phyloP scores from a whole-genome alignment of 1,140 invertebrate genomes.

The Euura saliciscinereae region DNA sequence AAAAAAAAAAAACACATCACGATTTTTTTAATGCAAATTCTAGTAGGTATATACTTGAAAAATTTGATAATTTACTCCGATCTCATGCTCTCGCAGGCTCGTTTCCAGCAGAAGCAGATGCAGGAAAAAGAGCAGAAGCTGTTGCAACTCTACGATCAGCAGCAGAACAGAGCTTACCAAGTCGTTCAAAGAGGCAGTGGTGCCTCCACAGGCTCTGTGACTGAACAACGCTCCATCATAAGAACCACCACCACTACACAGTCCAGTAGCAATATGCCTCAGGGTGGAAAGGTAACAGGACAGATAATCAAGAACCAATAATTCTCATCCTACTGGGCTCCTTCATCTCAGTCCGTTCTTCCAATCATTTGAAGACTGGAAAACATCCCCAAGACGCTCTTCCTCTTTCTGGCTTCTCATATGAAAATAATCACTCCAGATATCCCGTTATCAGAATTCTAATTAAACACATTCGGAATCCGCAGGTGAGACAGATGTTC shows the following conservation, averaged over 20 bases:
- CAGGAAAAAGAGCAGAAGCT: slow-evolving; percentile 76
- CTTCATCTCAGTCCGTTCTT: too few relatives aligned
- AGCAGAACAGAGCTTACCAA: slow-evolving; percentile 71
- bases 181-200: slow-evolving; percentile 67
- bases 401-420: too few relatives aligned
- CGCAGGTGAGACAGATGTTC: slow-evolving; percentile 77
- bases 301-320: slow-evolving; percentile 3
- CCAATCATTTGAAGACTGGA: too few relatives aligned
- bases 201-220: slow-evolving; percentile 58
- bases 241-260: slow-evolving; percentile 37
- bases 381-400: too few relatives aligned
- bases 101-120: slow-evolving; percentile 76
- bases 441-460: too few relatives aligned
- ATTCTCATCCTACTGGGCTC: too few relatives aligned
- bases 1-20: too few relatives aligned
- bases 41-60: neutral
- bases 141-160: slow-evolving; percentile 71
- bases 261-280: slow-evolving; percentile 36
- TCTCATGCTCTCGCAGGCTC: slow-evolving; percentile 59
- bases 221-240: slow-evolving; percentile 37
- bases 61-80: slow-evolving; percentile 24
- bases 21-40: neutral
- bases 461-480: neutral
- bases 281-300: slow-evolving; percentile 43
- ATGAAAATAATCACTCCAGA: neutral